phyloP scores from a whole-genome alignment of 2,797 vertebrate genomes.

The Crypturellus tataupa region DNA sequence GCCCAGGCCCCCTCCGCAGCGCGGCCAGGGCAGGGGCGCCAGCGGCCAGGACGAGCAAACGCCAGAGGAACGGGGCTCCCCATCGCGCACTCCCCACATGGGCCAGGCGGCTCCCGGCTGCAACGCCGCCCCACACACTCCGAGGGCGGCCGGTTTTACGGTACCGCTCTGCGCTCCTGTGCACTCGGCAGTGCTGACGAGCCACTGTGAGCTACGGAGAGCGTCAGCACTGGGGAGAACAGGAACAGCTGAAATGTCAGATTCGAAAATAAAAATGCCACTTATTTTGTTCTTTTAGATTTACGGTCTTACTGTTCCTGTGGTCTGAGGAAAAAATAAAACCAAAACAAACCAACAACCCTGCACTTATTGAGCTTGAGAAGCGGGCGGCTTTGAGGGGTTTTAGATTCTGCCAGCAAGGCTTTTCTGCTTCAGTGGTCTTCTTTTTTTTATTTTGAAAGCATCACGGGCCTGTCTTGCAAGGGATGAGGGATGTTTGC shows the following conservation, averaged over 20 bases:
- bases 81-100: rapidly evolving
- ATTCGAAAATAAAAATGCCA: not conserved
- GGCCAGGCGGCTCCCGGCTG: not conserved
- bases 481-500: constrained; percentile 9
- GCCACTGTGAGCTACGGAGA: not conserved
- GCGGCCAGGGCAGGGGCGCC: not conserved
- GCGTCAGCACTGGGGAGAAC: not conserved
- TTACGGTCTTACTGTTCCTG: not conserved
- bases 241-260: not conserved
- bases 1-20: too few relatives aligned
- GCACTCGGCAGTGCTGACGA: too few relatives aligned
- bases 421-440: not conserved
- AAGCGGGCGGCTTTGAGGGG: not conserved
- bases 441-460: constrained; percentile 2
- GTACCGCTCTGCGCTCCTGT: too few relatives aligned
- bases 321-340: not conserved
- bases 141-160: not conserved
- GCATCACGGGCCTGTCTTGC: not conserved
- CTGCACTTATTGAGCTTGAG: not conserved
- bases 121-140: too few relatives aligned
- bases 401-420: not conserved
- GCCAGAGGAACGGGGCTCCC: not conserved
- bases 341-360: not conserved
- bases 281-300: not conserved
- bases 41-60: not conserved